These are phyloP conservation scores for Ictalurus furcatus DNA, from an alignment of 2,113 vertebrate genomes.

Conservation along the genomic window DNA sequence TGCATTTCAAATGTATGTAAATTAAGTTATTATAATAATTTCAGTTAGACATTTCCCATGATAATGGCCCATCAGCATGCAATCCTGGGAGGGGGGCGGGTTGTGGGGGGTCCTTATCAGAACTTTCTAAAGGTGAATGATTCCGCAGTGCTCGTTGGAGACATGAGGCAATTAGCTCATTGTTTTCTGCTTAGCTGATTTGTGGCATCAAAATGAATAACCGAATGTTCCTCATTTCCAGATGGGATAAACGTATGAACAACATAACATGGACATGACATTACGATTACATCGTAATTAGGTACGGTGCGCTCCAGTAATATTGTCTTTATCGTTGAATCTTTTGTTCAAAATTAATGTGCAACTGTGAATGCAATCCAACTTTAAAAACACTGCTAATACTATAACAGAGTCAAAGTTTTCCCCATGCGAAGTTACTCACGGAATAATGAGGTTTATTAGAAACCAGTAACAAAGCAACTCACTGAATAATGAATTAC, in stretches of 20 bases:
- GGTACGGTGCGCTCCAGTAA: no score
- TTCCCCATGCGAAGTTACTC: background rate
- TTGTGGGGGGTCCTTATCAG: background rate
- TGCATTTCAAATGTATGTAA: background rate
- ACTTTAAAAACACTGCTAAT: background rate
- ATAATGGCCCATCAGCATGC: background rate
- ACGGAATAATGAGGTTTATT: no score
- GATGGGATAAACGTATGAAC: background rate
- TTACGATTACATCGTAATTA: background rate
- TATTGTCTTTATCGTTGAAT: no score
- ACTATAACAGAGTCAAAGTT: background rate
- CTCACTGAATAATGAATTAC: background rate
- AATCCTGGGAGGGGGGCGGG: background rate
- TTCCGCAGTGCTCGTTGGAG: background rate
- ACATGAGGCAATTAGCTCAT: background rate
- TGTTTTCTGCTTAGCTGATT: background rate
- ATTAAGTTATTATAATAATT: background rate
- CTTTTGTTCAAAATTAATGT: background rate
- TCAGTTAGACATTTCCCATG: background rate
- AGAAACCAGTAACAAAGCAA: background rate
- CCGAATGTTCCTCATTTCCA: background rate
- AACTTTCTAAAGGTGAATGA: constrained; percentile 10
- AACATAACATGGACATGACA: background rate
- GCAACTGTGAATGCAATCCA: background rate
- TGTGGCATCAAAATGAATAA: background rate